Evolutionary conservation across 1,140 invertebrate genomes (phyloP).

Genomic region (Heliothis subflexa): DNA sequence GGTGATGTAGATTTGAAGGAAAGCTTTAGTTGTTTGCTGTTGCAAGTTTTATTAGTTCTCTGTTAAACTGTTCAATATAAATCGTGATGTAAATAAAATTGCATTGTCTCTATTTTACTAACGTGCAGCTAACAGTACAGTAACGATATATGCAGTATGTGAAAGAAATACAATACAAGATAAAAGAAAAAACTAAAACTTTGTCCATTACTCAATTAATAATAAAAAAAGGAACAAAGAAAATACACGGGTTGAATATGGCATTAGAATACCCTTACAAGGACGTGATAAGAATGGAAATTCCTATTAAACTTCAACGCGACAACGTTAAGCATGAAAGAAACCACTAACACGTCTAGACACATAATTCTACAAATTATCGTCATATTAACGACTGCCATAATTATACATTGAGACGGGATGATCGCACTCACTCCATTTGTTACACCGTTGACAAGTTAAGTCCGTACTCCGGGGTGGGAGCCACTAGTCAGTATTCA

Average conservation of each 20-base stretch:
- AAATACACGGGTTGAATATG: conserved; percentile 5
- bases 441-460: conserved; percentile 79
- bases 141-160: no score
- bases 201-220: background rate
- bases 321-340: conserved; percentile 7
- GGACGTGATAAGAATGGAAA: conserved; percentile 3
- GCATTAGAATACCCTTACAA: background rate
- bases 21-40: conserved; percentile 36
- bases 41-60: conserved; percentile 23
- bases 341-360: conserved; percentile 38
- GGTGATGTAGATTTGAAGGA: background rate
- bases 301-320: background rate
- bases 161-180: no score
- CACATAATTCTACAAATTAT: conserved; percentile 60
- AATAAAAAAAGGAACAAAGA: background rate
- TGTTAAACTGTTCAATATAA: conserved; percentile 8
- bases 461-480: conserved; percentile 67
- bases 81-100: conserved; percentile 8
- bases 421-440: conserved; percentile 73
- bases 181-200: background rate
- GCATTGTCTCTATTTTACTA: background rate
- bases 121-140: no score
- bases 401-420: conserved; percentile 69
- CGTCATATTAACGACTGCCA: conserved; percentile 65
- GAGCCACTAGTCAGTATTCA: conserved; percentile 71